phyloP scores from a whole-genome alignment of 2,113 vertebrate species.

The Ascaphus truei region DNA sequence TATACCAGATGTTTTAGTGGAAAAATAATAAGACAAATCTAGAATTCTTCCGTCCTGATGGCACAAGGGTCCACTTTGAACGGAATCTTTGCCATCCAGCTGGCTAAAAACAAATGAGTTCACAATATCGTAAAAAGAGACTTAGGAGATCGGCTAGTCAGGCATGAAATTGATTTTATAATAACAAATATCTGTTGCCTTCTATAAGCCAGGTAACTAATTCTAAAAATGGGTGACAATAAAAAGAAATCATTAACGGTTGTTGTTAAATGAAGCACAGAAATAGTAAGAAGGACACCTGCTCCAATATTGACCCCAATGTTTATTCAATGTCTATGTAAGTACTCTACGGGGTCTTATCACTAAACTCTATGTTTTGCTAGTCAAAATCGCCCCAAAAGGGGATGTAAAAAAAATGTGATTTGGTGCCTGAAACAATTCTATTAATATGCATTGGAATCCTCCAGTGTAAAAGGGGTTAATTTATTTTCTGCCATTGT shows the following conservation, averaged over 20 bases:
- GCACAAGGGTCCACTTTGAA: slow-evolving; percentile 24
- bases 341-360: slow-evolving; percentile 73
- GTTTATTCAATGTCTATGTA: slow-evolving; percentile 91
- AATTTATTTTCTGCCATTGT: too few relatives aligned
- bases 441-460: too few relatives aligned
- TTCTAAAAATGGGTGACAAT: slow-evolving; percentile 86
- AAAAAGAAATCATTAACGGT: slow-evolving; percentile 87
- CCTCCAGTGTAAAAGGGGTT: too few relatives aligned
- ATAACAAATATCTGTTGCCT: slow-evolving; percentile 93
- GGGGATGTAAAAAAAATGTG: too few relatives aligned
- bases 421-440: too few relatives aligned
- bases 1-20: slow-evolving; percentile 26
- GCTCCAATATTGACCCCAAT: slow-evolving; percentile 86
- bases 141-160: slow-evolving; percentile 79
- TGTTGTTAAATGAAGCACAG: slow-evolving; percentile 84
- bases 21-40: slow-evolving; percentile 12
- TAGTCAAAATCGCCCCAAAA: too few relatives aligned
- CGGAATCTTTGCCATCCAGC: slow-evolving; percentile 49
- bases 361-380: too few relatives aligned
- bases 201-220: slow-evolving; percentile 91
- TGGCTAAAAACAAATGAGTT: slow-evolving; percentile 67
- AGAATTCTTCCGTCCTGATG: slow-evolving; percentile 7
- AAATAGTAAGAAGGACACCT: slow-evolving; percentile 65
- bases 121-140: slow-evolving; percentile 68
- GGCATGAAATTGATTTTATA: slow-evolving; percentile 98